Percentiles rank a stretch among this genome's conserved stretches.
These are phyloP conservation scores for Ericerus pela DNA, from an alignment of 1,140 invertebrate genomes.

Conservation along the genomic window DNA sequence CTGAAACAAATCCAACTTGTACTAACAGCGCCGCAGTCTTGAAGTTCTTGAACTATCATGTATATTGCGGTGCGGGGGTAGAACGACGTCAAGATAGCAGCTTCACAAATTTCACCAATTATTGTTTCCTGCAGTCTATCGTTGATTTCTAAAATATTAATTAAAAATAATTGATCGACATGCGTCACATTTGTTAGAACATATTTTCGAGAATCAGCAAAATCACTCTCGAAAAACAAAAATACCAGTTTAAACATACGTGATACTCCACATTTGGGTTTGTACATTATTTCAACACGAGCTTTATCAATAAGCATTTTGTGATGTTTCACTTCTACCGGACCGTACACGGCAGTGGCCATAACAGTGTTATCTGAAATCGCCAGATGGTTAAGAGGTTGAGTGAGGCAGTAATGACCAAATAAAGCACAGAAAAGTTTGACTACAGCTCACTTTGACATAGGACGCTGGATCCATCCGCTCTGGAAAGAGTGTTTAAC, in stretches of 20 bases:
- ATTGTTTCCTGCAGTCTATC: slow-evolving; percentile 59
- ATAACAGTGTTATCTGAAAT: slow-evolving; percentile 56
- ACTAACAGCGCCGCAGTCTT: slow-evolving; percentile 65
- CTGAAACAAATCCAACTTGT: background rate
- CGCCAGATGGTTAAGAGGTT: too few relatives aligned
- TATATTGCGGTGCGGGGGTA: slow-evolving; percentile 63
- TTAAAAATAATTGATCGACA: too few relatives aligned
- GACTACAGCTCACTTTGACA: slow-evolving; percentile 40
- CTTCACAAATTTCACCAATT: slow-evolving; percentile 58
- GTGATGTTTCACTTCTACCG: slow-evolving; percentile 57
- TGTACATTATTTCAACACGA: slow-evolving; percentile 59
- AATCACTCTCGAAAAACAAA: slow-evolving; percentile 15
- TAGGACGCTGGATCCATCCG: slow-evolving; percentile 58
- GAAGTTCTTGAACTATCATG: slow-evolving; percentile 70
- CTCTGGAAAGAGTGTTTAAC: slow-evolving; percentile 22
- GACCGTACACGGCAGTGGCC: slow-evolving; percentile 65
- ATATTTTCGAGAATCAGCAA: too few relatives aligned
- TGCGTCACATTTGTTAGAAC: too few relatives aligned
- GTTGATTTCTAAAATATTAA: slow-evolving; percentile 41
- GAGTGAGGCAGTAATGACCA: too few relatives aligned
- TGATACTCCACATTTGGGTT: slow-evolving; percentile 51
- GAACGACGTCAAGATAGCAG: slow-evolving; percentile 46
- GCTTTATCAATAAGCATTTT: slow-evolving; percentile 66
- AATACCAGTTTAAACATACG: slow-evolving; percentile 41
- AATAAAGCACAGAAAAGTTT: slow-evolving; percentile 25